These are phyloP conservation scores for Cephalopterus ornatus DNA, from an alignment of 2,113 vertebrate genomes.

Conservation along the genomic window DNA sequence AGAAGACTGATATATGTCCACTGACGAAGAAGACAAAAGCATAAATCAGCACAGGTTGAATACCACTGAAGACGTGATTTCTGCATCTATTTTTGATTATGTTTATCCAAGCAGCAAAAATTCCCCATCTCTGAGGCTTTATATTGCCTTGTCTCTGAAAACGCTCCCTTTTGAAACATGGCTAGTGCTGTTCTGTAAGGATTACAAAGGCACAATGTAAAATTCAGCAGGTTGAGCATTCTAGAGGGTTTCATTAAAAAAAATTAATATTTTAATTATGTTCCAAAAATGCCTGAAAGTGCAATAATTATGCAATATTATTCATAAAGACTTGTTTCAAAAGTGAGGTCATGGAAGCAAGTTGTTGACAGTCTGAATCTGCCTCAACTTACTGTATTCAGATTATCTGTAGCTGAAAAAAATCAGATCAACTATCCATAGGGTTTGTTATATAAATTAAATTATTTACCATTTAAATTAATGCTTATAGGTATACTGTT, in stretches of 20 bases:
- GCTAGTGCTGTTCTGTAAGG: neutral
- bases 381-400: neutral
- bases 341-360: neutral
- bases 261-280: neutral
- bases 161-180: neutral
- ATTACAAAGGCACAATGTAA: neutral
- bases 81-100: neutral
- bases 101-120: neutral
- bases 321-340: neutral
- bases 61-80: neutral
- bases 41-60: neutral
- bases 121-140: neutral
- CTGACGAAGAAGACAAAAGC: neutral
- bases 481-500: neutral
- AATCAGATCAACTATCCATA: neutral
- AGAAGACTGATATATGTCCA: neutral
- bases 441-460: neutral
- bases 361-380: neutral
- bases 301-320: neutral
- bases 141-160: neutral
- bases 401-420: neutral
- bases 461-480: neutral
- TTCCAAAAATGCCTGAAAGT: neutral
- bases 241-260: neutral
- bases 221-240: neutral